Evolutionary conservation across 2,113 vertebrate species (phyloP).

Genomic region (Epinephelus moara): DNA sequence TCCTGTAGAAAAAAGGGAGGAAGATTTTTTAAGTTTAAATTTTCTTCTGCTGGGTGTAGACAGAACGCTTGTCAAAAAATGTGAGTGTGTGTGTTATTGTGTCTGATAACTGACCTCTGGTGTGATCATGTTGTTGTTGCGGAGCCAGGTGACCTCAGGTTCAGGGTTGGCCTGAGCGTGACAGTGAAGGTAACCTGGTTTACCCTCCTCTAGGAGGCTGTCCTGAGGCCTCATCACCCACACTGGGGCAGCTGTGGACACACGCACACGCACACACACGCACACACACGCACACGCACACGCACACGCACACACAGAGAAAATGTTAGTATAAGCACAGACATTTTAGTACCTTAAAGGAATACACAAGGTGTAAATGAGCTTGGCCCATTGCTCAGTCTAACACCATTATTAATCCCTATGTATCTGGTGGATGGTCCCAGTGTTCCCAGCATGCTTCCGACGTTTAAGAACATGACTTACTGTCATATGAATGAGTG

Average conservation of each 20-base stretch:
- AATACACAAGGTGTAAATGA: constrained; percentile 15
- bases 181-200: constrained; percentile 95
- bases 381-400: not conserved
- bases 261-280: constrained; percentile 29
- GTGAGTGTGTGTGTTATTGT: not conserved
- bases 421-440: not conserved
- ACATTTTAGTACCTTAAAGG: not conserved
- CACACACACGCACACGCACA: too few relatives aligned
- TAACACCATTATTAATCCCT: constrained; percentile 3
- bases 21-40: not conserved
- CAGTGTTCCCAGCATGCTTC: not conserved
- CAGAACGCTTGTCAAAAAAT: not conserved
- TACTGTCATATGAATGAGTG: not conserved
- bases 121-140: constrained; percentile 87
- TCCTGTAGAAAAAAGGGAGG: constrained; percentile 81
- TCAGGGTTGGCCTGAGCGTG: constrained; percentile 89
- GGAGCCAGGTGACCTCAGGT: constrained; percentile 91
- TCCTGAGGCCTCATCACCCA: constrained; percentile 93
- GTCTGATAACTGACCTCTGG: constrained; percentile 85
- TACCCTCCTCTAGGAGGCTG: constrained; percentile 93
- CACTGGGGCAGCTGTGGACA: constrained; percentile 87
- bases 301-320: too few relatives aligned
- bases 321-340: not conserved
- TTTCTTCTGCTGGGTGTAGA: not conserved
- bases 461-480: not conserved